Conservation (phyloP, 2,113 vertebrate genomes). For the Leucoraja erinaceus region DNA sequence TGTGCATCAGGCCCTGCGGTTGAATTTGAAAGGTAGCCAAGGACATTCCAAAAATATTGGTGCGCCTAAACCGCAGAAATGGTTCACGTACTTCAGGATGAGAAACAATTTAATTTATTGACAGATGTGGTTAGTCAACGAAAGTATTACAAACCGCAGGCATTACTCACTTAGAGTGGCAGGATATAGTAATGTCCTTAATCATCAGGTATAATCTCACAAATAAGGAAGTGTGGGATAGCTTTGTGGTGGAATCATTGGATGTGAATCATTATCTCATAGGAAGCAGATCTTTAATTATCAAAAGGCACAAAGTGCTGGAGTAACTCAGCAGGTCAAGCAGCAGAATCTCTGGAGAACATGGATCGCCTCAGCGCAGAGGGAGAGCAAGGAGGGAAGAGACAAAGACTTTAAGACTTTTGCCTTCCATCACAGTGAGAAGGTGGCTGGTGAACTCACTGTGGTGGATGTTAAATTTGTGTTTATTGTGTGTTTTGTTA, state of each 20-base stretch:
- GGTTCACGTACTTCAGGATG: not conserved
- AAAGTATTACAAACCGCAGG: not conserved
- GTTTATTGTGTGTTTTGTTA: no score
- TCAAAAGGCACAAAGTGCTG: no score
- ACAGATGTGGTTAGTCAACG: not conserved
- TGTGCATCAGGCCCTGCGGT: not conserved
- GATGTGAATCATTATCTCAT: not conserved
- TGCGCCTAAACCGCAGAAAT: not conserved
- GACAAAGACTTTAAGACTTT: no score
- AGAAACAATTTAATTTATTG: not conserved
- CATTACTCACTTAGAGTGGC: not conserved
- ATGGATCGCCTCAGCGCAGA: no score
- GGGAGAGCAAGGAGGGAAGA: no score
- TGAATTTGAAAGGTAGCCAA: not conserved
- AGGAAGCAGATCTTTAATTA: not conserved
- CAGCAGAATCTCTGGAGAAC: no score
- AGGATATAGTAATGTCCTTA: not conserved
- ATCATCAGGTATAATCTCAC: not conserved
- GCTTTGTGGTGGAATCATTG: not conserved
- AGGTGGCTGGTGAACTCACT: no score
- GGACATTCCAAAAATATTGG: no score
- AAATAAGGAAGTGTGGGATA: not conserved
- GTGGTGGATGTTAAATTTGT: no score
- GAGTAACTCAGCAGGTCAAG: no score
- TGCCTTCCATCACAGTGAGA: no score